Percentiles rank a stretch among this genome's conserved stretches.
Evolutionary conservation across 2,888 invertebrate genomes (phyloP).

Genomic region (Ichneumon xanthorius): DNA sequence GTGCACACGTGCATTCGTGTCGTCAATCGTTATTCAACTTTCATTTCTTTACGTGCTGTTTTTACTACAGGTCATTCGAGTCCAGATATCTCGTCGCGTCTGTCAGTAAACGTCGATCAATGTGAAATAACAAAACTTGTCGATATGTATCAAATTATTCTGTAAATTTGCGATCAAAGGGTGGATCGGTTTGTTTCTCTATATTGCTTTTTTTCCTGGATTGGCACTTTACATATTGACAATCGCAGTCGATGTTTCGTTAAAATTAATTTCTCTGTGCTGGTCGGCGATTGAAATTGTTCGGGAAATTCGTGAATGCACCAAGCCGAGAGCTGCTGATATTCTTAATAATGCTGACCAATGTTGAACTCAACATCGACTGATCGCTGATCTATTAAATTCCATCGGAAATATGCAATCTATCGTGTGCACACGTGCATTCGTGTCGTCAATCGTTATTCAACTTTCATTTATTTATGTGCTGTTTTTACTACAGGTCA

Average conservation of each 20-base stretch:
- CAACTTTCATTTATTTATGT: not conserved
- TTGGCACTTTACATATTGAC: no score
- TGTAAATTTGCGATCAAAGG: no score
- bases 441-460: not conserved
- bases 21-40: not conserved
- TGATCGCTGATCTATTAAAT: not conserved
- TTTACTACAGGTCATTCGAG: not conserved
- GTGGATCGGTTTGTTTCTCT: no score
- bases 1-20: not conserved
- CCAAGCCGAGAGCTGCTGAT: not conserved
- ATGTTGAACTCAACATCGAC: not conserved
- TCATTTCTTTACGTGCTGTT: not conserved
- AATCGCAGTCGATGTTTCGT: no score
- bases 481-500: not conserved
- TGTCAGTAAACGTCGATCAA: not conserved
- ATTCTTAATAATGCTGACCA: not conserved
- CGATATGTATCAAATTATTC: no score
- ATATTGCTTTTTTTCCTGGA: no score
- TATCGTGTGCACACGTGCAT: not conserved
- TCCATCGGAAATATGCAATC: no score
- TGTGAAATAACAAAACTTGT: not conserved
- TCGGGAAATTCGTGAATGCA: constrained; percentile 1
- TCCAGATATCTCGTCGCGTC: not conserved
- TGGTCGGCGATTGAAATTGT: constrained; percentile 9
- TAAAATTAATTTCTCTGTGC: no score